Evolutionary conservation across 1,140 invertebrate species (phyloP).

Genomic region (Hyles euphorbiae): DNA sequence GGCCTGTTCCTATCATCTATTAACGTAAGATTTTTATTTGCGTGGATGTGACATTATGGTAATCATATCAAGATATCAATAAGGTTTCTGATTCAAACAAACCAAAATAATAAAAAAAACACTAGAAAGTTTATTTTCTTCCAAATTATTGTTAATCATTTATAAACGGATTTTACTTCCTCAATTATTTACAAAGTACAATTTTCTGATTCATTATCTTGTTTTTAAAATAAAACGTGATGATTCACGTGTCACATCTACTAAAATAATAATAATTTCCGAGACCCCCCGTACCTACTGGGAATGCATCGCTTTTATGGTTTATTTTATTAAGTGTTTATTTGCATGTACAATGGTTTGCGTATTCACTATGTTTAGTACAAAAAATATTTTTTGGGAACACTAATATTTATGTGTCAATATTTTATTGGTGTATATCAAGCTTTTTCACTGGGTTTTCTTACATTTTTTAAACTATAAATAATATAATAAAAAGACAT

Average conservation of each 20-base stretch:
- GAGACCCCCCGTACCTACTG: slow-evolving; percentile 34
- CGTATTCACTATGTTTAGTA: slow-evolving; percentile 36
- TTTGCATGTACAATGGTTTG: slow-evolving; percentile 73
- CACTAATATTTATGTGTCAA: slow-evolving; percentile 25
- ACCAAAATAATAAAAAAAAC: background rate
- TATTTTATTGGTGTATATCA: slow-evolving; percentile 37
- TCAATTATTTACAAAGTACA: no score
- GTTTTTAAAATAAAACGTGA: no score
- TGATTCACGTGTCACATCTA: background rate
- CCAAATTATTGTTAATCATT: no score
- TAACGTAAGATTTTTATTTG: slow-evolving; percentile 3
- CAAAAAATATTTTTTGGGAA: slow-evolving; percentile 30
- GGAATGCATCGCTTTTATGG: slow-evolving; percentile 54
- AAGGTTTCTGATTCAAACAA: background rate
- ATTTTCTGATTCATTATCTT: no score
- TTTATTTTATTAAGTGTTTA: slow-evolving; percentile 49
- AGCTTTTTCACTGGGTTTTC: slow-evolving; percentile 25
- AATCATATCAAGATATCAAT: background rate
- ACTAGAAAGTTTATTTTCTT: no score
- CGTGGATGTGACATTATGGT: background rate
- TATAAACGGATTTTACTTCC: no score
- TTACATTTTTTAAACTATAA: slow-evolving; percentile 6
- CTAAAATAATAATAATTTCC: slow-evolving; percentile 1
- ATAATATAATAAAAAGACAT: no score
- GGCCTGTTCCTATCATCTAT: slow-evolving; percentile 56